Base-by-base conservation (phyloP, 2,113 vertebrate genomes). In the Diadophis punctatus region DNA sequence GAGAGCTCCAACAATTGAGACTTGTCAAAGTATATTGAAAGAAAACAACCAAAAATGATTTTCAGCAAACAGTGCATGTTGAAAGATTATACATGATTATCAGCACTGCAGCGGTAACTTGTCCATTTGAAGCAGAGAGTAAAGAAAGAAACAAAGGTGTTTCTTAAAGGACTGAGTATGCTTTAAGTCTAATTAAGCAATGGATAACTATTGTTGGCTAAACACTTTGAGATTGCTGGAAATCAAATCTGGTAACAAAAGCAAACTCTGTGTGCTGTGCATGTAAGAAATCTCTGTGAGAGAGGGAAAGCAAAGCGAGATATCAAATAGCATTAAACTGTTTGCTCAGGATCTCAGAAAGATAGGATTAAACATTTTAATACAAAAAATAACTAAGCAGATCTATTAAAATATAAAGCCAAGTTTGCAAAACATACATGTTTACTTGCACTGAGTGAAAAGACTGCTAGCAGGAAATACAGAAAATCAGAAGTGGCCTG, bases 151-250 rank as follows among this genome's bases (percentile, higher is more conserved):
- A 95, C 91, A 95, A 93, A 96, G 94, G 95, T 96, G 91, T 49
- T 95, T 92, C 95, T 90, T 94, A 93, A 60, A 43, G 34, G 68
- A 92, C 48, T 53, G 93, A 93, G 90, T 94, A 93, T 91, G 58
- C 93, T 96, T 95, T 97, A 96, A 96, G 89, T 96, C 97, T 95
- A 96, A 96, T 97, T 96, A 97, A 96, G 93, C 94, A 95, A 91
- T 0, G 74, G 95, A 96, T 95, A 96, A 95, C 94, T 95, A 94
- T 94, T 94, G 92, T 93, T 51, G 39, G 74, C 92, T 92, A 95
- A 95, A 94, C 88, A 93, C 92, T 95, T 95, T 91, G 94, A 95
- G 95, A 96, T 95, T 89, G 80, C 93, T 88, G 91, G 91, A 92
- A 93, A 9, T 34, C 53, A 23, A 56, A 88, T 39, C 1, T 3